These are phyloP conservation scores for Uromys caudimaculatus DNA, from an alignment of 2,797 vertebrate genomes.

Conservation along the genomic window DNA sequence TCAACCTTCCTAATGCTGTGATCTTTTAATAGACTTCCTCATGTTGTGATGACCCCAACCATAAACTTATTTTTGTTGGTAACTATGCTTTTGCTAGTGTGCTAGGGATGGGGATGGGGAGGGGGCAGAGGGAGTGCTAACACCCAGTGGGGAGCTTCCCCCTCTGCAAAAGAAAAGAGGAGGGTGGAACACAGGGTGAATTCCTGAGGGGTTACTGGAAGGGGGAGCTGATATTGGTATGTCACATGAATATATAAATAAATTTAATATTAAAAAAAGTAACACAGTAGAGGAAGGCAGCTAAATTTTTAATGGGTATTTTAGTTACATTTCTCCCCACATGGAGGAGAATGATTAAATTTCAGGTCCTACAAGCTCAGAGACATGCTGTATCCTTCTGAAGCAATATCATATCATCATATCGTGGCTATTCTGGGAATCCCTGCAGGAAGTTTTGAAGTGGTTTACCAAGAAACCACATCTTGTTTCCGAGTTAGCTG, in stretches of 20 bases:
- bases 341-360: neutral
- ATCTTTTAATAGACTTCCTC: no score
- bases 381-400: neutral
- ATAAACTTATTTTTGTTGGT: neutral
- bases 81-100: neutral
- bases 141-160: neutral
- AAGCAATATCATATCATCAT: conserved; percentile 11
- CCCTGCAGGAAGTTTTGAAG: neutral
- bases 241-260: neutral
- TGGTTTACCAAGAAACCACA: neutral
- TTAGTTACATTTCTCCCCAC: neutral
- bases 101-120: neutral
- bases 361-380: neutral
- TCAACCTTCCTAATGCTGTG: neutral
- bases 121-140: neutral
- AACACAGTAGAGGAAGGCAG: neutral
- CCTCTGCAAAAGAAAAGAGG: neutral
- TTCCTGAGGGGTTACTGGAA: neutral
- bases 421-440: neutral
- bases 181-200: neutral
- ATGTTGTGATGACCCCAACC: no score
- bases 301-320: neutral
- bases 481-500: conserved; percentile 28
- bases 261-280: neutral
- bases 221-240: neutral